These are phyloP conservation scores for Anorthoa munda DNA, from an alignment of 2,888 invertebrate genomes.

Conservation along the genomic window DNA sequence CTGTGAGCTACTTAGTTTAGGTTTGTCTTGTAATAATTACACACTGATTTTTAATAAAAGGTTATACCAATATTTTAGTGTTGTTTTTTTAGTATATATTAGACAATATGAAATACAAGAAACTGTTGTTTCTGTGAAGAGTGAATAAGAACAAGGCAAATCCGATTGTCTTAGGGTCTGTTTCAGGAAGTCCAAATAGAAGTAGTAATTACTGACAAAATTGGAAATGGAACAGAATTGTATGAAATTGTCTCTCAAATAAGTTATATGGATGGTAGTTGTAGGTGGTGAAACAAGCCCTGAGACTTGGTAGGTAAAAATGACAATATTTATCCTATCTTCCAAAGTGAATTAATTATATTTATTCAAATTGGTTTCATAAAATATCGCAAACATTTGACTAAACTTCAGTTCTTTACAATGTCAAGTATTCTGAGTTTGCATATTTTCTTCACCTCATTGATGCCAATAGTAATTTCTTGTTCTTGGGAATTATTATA, in stretches of 20 bases:
- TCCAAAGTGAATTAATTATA: no score
- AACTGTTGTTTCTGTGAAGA: neutral
- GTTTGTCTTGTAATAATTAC: slow-evolving; percentile 57
- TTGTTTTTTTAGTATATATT: neutral
- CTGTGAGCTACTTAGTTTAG: slow-evolving; percentile 76
- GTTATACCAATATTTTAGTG: slow-evolving; percentile 7
- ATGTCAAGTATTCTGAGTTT: slow-evolving; percentile 91
- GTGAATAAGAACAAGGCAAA: neutral
- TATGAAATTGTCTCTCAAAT: no score
- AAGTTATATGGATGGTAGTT: no score
- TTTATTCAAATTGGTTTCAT: no score
- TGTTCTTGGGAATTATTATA: slow-evolving; percentile 88
- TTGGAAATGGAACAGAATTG: no score
- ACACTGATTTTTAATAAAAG: slow-evolving; percentile 53
- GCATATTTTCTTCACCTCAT: slow-evolving; percentile 93
- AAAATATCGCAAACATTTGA: slow-evolving; percentile 1
- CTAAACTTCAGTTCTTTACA: slow-evolving; percentile 71
- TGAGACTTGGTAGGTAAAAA: no score
- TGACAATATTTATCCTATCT: no score
- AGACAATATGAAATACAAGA: neutral
- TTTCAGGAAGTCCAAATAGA: neutral
- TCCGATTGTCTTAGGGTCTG: neutral
- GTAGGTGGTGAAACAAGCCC: no score
- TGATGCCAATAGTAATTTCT: slow-evolving; percentile 91
- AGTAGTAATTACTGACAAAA: no score